A percentile compares a stretch with the other conserved stretches of the same genome.
Evolutionary conservation across 2,888 invertebrate species (phyloP).

Genomic region (Drosophila longiperda): DNA sequence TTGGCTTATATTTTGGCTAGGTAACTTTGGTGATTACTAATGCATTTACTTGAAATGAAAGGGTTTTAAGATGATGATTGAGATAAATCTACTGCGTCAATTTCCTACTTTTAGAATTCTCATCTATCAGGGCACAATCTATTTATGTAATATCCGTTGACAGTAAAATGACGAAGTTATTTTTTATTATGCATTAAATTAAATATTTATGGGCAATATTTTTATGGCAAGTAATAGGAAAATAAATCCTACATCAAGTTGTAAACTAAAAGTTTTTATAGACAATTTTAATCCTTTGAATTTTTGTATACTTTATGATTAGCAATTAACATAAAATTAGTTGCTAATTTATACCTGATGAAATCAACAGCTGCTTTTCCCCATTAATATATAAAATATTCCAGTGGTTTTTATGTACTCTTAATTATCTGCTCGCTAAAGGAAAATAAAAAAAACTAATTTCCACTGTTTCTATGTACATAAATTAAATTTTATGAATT

Average conservation of each 20-base stretch:
- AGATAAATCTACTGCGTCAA: background rate
- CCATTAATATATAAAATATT: background rate
- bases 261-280: background rate
- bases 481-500: background rate
- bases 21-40: background rate
- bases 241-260: background rate
- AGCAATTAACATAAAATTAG: background rate
- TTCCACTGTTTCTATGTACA: background rate
- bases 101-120: background rate
- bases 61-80: background rate
- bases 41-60: background rate
- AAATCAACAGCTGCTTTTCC: background rate
- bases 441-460: background rate
- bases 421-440: background rate
- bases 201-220: background rate
- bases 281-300: background rate
- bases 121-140: background rate
- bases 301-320: background rate
- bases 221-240: background rate
- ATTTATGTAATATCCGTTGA: background rate
- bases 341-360: background rate
- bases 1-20: background rate
- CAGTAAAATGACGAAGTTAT: background rate
- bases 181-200: background rate
- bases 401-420: too few relatives aligned